Evolutionary conservation across 2,797 vertebrate genomes (phyloP).

Genomic region (Pangasius djambal): DNA sequence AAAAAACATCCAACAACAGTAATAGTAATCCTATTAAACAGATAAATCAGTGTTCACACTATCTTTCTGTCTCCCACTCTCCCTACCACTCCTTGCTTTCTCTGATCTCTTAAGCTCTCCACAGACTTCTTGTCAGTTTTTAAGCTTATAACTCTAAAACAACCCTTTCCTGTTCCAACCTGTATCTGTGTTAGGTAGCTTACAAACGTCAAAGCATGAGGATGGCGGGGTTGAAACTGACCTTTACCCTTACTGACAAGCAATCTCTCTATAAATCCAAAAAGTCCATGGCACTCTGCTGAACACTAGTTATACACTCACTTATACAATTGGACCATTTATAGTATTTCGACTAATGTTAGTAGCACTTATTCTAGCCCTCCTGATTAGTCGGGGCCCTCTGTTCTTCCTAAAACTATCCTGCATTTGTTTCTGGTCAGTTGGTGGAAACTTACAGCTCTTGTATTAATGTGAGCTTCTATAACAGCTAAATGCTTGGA

Average conservation of each 20-base stretch:
- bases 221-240: background rate
- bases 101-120: background rate
- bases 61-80: background rate
- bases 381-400: background rate
- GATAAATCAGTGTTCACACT: background rate
- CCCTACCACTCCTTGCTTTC: background rate
- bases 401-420: constrained; percentile 6
- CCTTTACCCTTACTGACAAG: background rate
- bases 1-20: background rate
- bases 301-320: background rate
- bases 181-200: background rate
- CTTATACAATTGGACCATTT: background rate
- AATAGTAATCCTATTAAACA: background rate
- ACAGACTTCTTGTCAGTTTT: background rate
- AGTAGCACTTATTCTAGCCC: too few relatives aligned
- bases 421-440: constrained; percentile 15
- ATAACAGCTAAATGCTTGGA: background rate
- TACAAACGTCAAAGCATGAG: background rate
- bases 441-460: constrained; percentile 1
- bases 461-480: constrained; percentile 6
- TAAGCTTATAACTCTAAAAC: background rate
- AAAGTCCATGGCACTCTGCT: background rate
- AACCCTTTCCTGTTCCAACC: background rate
- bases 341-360: background rate
- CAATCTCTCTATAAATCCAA: background rate